These are phyloP conservation scores for Masticophis lateralis DNA, from an alignment of 2,797 vertebrate species.

Conservation along the genomic window DNA sequence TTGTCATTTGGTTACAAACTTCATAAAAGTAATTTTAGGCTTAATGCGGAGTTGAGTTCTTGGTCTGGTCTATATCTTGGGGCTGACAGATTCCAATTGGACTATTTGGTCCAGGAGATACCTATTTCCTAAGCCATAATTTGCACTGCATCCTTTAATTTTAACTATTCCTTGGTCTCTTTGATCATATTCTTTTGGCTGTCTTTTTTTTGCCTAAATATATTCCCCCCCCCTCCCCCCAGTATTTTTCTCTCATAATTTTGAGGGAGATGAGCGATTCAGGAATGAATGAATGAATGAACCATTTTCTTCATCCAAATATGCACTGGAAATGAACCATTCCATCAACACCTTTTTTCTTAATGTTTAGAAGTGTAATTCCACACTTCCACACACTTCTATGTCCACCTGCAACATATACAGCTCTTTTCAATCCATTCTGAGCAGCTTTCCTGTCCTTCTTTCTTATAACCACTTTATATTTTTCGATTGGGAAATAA, in stretches of 20 bases:
- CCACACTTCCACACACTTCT: background rate
- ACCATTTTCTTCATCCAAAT: background rate
- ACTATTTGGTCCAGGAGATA: background rate
- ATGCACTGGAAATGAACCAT: background rate
- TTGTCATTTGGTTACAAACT: background rate
- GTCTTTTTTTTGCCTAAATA: background rate
- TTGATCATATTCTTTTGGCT: background rate
- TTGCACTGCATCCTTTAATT: background rate
- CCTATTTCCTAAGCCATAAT: background rate
- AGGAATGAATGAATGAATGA: background rate
- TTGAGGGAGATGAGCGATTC: background rate
- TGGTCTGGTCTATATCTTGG: background rate
- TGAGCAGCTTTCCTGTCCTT: background rate
- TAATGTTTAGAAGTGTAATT: background rate
- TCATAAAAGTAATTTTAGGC: background rate
- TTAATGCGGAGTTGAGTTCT: background rate
- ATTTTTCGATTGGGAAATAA: background rate
- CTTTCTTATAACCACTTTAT: background rate
- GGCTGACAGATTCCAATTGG: background rate
- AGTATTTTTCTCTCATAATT: background rate
- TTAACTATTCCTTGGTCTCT: background rate
- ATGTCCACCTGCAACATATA: background rate
- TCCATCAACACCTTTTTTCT: background rate
- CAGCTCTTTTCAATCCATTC: background rate
- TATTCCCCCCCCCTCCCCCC: fast-evolving